Evolutionary conservation across 2,888 invertebrate genomes (phyloP), one percentile per base, ranked within the genome.

Genomic region (Meteorus colon): DNA sequence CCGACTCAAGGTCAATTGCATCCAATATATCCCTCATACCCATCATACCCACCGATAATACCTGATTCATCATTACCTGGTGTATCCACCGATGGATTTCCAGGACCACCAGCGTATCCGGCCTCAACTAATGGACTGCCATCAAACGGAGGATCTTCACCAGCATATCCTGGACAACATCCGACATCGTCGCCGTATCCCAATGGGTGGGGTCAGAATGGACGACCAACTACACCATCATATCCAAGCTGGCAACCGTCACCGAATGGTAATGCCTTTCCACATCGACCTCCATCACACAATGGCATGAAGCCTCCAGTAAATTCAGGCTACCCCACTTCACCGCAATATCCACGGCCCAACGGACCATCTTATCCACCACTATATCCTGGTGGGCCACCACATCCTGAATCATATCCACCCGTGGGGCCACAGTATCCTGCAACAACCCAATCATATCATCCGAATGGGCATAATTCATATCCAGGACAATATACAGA

Each of bases 31-130:
- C 19, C 27, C 4, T 31, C 73, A 16, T 48, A 27, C n/a, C n/a
- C 51, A 37, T 24, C 51, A 24, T 45, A 41, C 41, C n/a, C 71
- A 62, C 14, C 70, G 37, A 19, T 41, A 24, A 16, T 16, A 41
- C 59, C 41, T 10, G 24, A 34, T 19, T 19, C 19, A 16, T 41
- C 45, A 41, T 41, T 37, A 41, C 41, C 66, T 66, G 55, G 55
- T 55, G n/a, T 66, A 24, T 19, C 41, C 29, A 63, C 4, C 63
- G 16, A 12, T 66, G 41, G 41, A 66, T 41, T 66, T 66, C 24
- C 41, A 66, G 66, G 45, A 37, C 19, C 34, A 41, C 19, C 37
- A 37, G 10, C 55, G 19, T 55, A 55, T 24, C 55, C 55, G 19
- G 8, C 1, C 19, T 12, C 41, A 41, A 8, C 8, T 12, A 41